These are phyloP conservation scores for Tryphoninae sp. DNA, from an alignment of 2,888 invertebrate species.

Conservation along the genomic window DNA sequence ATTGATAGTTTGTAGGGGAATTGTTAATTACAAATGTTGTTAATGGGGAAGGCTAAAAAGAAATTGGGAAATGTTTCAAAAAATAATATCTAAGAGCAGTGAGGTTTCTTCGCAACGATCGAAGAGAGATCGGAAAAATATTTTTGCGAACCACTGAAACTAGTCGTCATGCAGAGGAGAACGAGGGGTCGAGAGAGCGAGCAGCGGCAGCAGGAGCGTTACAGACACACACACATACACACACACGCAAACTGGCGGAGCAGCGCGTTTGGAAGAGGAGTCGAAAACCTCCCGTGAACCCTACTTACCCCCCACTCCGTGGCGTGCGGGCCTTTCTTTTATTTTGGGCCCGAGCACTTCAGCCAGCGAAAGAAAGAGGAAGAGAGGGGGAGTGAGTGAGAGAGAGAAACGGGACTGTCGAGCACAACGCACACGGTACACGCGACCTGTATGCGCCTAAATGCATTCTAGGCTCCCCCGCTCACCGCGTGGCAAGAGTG, in stretches of 20 bases:
- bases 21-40: not conserved
- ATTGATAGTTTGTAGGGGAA: not conserved
- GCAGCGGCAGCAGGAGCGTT: not conserved
- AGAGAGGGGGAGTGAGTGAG: not conserved
- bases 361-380: conserved; percentile 4
- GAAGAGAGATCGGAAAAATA: conserved; percentile 46
- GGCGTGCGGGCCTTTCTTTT: conserved; percentile 68
- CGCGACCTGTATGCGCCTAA: conserved; percentile 75
- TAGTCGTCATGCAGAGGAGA: conserved; percentile 71
- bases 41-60: not conserved
- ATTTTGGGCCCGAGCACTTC: conserved; percentile 63
- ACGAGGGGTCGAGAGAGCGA: conserved; percentile 28
- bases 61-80: not conserved
- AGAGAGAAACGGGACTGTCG: not conserved
- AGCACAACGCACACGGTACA: conserved; percentile 20
- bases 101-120: conserved; percentile 19
- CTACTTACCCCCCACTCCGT: conserved; percentile 80
- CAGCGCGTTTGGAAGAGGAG: conserved; percentile 70
- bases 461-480: conserved; percentile 79
- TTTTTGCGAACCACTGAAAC: conserved; percentile 81
- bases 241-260: conserved; percentile 8
- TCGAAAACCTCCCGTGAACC: conserved; percentile 82
- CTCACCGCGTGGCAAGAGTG: conserved; percentile 59
- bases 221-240: not conserved
- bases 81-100: not conserved